Percentiles rank a stretch among this genome's conserved stretches.
Evolutionary conservation across 2,888 invertebrate species (phyloP).

Genomic region (Leucophenga maculata): DNA sequence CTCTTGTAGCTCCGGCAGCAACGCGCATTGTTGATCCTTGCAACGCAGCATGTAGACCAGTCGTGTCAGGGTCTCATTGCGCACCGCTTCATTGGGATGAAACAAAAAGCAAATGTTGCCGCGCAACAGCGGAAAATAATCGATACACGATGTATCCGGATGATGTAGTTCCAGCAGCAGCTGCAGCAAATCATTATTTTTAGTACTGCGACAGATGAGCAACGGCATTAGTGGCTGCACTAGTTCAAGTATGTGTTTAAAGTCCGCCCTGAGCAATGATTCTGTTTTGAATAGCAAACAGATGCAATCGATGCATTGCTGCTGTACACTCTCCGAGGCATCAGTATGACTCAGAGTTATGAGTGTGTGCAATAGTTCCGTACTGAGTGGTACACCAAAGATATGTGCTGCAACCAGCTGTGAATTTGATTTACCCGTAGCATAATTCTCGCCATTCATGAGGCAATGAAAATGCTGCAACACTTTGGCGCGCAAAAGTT

Average conservation of each 20-base stretch:
- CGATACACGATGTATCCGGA: conserved; percentile 57
- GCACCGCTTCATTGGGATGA: conserved; percentile 49
- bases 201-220: conserved; percentile 51
- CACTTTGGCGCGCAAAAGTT: conserved; percentile 48
- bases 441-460: conserved; percentile 58
- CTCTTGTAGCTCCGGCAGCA: conserved; percentile 52
- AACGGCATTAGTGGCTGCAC: conserved; percentile 57
- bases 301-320: conserved; percentile 58
- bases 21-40: conserved; percentile 43
- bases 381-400: conserved; percentile 66
- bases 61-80: conserved; percentile 59
- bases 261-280: conserved; percentile 53
- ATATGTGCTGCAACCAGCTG: conserved; percentile 51
- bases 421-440: conserved; percentile 47
- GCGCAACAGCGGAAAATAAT: conserved; percentile 51
- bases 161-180: conserved; percentile 57
- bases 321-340: conserved; percentile 38
- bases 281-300: conserved; percentile 61
- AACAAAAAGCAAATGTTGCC: conserved; percentile 66
- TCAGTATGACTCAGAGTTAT: conserved; percentile 49
- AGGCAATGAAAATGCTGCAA: conserved; percentile 62
- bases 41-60: conserved; percentile 56
- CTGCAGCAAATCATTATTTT: conserved; percentile 35
- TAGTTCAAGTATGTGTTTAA: conserved; percentile 54
- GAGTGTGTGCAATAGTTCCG: conserved; percentile 58